A percentile compares a stretch with the other conserved stretches of the same genome.
phyloP scores from a whole-genome alignment of 2,888 invertebrate species.

The Rhingia rostrata region DNA sequence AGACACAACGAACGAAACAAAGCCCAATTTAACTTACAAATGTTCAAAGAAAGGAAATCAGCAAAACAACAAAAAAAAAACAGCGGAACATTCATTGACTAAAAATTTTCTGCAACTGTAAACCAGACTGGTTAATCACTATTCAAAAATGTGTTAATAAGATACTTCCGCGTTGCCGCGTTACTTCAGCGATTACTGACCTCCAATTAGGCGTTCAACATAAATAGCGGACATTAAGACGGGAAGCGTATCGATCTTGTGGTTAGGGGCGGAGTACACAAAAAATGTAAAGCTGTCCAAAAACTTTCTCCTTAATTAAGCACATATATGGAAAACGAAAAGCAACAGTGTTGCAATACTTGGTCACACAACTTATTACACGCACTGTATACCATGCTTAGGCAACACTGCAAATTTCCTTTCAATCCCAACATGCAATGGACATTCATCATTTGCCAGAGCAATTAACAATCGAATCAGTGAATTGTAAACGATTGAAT shows the following conservation, averaged over 20 bases:
- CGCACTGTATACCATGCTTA: conserved; percentile 2
- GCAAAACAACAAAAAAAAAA: not conserved
- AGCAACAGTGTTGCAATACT: conserved; percentile 34
- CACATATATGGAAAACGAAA: conserved; percentile 4
- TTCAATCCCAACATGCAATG: conserved; percentile 38
- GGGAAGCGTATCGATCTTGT: conserved; percentile 22
- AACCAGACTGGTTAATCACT: conserved; percentile 24
- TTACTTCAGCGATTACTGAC: conserved; percentile 45
- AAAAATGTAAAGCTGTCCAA: conserved; percentile 22
- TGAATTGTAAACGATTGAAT: conserved; percentile 35
- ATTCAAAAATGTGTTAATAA: conserved; percentile 37
- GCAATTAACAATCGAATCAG: conserved; percentile 52
- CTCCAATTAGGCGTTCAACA: conserved; percentile 40
- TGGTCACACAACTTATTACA: conserved; percentile 23
- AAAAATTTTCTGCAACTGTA: not conserved
- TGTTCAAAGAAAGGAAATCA: not conserved
- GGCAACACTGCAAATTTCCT: conserved; percentile 50
- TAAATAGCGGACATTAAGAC: conserved; percentile 22
- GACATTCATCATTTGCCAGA: conserved; percentile 50
- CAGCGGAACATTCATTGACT: not conserved
- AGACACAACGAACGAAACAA: too few relatives aligned
- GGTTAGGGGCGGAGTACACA: not conserved
- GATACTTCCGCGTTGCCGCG: conserved; percentile 52
- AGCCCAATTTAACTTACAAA: too few relatives aligned
- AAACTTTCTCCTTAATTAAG: conserved; percentile 65